Base-by-base conservation (phyloP, 2,797 vertebrate species). In the Malacoctenus gilli region DNA sequence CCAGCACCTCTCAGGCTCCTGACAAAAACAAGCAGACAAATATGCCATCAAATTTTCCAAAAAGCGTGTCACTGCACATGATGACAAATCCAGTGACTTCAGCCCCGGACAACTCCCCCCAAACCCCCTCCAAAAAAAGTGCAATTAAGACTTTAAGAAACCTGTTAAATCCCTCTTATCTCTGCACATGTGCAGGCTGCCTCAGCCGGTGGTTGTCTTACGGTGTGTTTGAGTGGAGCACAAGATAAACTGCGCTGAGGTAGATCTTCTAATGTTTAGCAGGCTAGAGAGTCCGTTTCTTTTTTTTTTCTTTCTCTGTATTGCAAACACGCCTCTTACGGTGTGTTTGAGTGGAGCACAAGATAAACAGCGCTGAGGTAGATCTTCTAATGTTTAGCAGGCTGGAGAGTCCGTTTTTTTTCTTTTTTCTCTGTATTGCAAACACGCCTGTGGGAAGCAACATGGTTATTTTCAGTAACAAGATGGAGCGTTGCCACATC, bases 1-100 rank as follows among this genome's bases (percentile, higher is more conserved):
- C 94, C 95, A 0, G 91, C 88, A n/a, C 92, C 93, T 19, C 95
- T 95, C 34, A 94, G 94, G 51, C 93, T 93, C 89, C 97, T 99
- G 87, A 58, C 2, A 3, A 55, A 65, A 59, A 72, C 53, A 79
- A 58, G 54, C 1, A 41, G 12, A 66, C 32, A 65, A 47, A 68
- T 58, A 47, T 21, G 32, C 22, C 72, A 37, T 51, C 12, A 42
- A n/a, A 50, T 65, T 34, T 15, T 40, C 35, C 11, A 4, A 11
- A n/a, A 28, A 42, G 43, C 75, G 50, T 47, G 25, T 40, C 16
- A 25, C 41, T 58, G 11, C 23, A 18, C 12, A 25, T n/a, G 51
- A 23, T 30, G 43, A 47, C 53, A 31, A 41, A 67, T 34, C 19
- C 16, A 31, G 31, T n/a, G n/a, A n/a, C n/a, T n/a, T n/a, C n/a